phyloP scores from a whole-genome alignment of 2,797 vertebrate genomes.

The Monodelphis domestica region DNA sequence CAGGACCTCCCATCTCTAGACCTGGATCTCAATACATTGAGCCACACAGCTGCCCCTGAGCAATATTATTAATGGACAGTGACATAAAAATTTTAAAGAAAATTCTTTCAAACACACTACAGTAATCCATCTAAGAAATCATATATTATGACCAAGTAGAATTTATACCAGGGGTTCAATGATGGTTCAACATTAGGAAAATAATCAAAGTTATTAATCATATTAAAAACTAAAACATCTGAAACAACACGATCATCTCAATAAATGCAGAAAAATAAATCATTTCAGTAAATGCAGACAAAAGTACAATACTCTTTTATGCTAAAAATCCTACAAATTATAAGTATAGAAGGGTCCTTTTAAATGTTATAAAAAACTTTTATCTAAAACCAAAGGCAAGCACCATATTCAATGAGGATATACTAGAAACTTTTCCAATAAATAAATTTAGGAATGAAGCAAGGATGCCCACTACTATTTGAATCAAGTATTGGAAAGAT shows the following conservation, averaged over 20 bases:
- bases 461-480: background rate
- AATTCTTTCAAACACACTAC: background rate
- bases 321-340: background rate
- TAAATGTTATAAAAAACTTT: background rate
- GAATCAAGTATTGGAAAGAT: background rate
- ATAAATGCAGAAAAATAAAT: background rate
- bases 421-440: background rate
- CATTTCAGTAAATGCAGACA: too few species aligned
- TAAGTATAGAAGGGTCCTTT: background rate
- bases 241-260: background rate
- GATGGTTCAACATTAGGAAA: background rate
- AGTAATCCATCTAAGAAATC: background rate
- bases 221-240: background rate
- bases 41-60: too few species aligned
- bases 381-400: background rate
- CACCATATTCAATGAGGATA: background rate
- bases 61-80: background rate
- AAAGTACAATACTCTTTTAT: background rate
- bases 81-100: background rate
- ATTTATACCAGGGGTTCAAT: background rate
- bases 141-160: background rate
- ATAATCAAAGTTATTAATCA: background rate
- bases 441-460: background rate
- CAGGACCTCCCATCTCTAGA: too few species aligned
- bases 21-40: too few species aligned